Conservation (phyloP, 1,140 invertebrate genomes). For the Bombyx mandarina region DNA sequence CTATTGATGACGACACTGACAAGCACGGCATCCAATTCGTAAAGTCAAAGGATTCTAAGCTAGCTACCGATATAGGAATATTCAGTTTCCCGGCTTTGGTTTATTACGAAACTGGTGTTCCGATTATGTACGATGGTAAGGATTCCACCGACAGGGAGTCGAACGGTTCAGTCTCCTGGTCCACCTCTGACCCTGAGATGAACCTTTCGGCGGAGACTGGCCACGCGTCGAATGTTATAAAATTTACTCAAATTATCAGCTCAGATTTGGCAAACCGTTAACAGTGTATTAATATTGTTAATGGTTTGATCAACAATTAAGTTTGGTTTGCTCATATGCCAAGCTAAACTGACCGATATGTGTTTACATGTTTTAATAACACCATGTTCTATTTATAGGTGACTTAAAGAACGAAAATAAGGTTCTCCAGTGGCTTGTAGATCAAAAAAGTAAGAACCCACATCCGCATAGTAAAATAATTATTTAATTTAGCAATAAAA, state of each 20-base stretch:
- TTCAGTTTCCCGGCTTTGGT: conserved; percentile 92
- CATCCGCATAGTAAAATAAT: conserved; percentile 63
- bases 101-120: conserved; percentile 93
- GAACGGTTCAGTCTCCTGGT: too few relatives aligned
- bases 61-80: conserved; percentile 92
- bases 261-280: too few relatives aligned
- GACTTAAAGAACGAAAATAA: conserved; percentile 95
- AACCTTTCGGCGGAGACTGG: too few relatives aligned
- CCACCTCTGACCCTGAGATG: too few relatives aligned
- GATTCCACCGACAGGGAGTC: neutral
- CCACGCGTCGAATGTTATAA: too few relatives aligned
- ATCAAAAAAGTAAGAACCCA: conserved; percentile 92
- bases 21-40: conserved; percentile 94
- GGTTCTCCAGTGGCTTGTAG: conserved; percentile 94
- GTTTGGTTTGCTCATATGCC: too few relatives aligned
- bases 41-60: conserved; percentile 90
- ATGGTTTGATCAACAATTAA: too few relatives aligned
- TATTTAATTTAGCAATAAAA: conserved; percentile 35
- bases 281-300: too few relatives aligned
- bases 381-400: conserved; percentile 79
- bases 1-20: conserved; percentile 94
- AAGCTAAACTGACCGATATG: too few relatives aligned
- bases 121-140: conserved; percentile 96
- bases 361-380: conserved; percentile 6
- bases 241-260: too few relatives aligned